These are phyloP conservation scores for Oophaga sylvatica DNA, from an alignment of 2,797 vertebrate genomes.

Conservation along the genomic window DNA sequence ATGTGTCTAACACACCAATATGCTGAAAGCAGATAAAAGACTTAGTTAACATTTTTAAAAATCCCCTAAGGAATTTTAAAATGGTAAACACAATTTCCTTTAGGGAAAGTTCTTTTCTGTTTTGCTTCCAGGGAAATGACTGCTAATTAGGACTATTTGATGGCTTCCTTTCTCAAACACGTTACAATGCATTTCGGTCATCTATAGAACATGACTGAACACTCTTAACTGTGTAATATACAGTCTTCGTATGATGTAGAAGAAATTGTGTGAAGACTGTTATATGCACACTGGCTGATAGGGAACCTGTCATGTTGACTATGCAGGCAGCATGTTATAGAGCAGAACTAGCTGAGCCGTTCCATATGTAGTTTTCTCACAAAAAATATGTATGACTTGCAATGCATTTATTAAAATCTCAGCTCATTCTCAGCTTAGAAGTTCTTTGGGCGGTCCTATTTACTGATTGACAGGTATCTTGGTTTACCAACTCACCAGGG, in stretches of 20 bases:
- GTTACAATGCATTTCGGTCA: conserved; percentile 41
- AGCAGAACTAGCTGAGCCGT: background rate
- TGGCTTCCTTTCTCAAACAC: conserved; percentile 51
- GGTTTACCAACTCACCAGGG: no score
- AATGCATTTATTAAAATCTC: no score
- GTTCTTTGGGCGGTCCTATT: no score
- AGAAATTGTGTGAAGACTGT: background rate
- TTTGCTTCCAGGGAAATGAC: conserved; percentile 58
- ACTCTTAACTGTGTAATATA: background rate
- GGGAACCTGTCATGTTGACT: background rate
- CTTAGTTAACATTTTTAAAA: background rate
- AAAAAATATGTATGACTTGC: no score
- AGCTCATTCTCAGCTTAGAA: no score
- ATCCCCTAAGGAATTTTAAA: conserved; percentile 51
- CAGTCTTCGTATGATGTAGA: background rate
- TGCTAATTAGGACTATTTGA: conserved; percentile 46
- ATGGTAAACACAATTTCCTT: conserved; percentile 56
- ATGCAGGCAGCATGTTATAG: background rate
- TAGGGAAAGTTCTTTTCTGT: conserved; percentile 23
- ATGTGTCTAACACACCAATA: conserved; percentile 40
- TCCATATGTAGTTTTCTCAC: background rate
- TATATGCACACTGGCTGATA: background rate
- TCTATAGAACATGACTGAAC: background rate
- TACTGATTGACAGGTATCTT: no score
- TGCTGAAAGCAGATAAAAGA: conserved; percentile 39